A percentile compares a stretch with the other conserved stretches of the same genome.
Evolutionary conservation across 2,888 invertebrate genomes (phyloP).

Genomic region (Abscondita cerata): DNA sequence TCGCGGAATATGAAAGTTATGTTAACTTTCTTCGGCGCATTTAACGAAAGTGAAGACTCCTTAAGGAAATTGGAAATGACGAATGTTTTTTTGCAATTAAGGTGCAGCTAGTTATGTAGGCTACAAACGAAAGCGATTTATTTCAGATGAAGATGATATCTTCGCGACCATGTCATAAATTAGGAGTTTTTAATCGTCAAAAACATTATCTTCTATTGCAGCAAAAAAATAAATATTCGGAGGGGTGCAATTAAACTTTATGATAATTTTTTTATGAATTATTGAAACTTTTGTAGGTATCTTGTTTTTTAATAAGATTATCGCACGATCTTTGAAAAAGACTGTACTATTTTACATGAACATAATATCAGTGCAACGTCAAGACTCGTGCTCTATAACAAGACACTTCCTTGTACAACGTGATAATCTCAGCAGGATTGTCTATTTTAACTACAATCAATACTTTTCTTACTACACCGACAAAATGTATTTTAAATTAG

Average conservation of each 20-base stretch:
- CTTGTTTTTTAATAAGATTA: constrained; percentile 17
- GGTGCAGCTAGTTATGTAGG: constrained; percentile 25
- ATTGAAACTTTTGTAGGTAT: no score
- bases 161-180: no score
- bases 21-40: constrained; percentile 6
- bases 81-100: constrained; percentile 24
- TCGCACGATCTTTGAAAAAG: constrained; percentile 19
- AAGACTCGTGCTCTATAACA: constrained; percentile 28
- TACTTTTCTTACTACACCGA: neutral
- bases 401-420: constrained; percentile 31
- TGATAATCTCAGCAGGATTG: constrained; percentile 11
- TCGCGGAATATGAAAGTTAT: constrained; percentile 13
- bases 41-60: constrained; percentile 27
- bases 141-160: constrained; percentile 14
- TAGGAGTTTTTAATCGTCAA: no score
- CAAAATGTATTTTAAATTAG: neutral
- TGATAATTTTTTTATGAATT: no score
- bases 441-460: constrained; percentile 2
- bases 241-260: no score
- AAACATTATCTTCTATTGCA: no score
- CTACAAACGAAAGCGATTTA: constrained; percentile 28
- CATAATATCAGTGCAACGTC: constrained; percentile 23
- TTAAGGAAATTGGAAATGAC: constrained; percentile 16
- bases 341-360: constrained; percentile 23
- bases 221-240: no score